Conservation (phyloP, 2,113 vertebrate genomes). For the Nothobranchius furzeri region DNA sequence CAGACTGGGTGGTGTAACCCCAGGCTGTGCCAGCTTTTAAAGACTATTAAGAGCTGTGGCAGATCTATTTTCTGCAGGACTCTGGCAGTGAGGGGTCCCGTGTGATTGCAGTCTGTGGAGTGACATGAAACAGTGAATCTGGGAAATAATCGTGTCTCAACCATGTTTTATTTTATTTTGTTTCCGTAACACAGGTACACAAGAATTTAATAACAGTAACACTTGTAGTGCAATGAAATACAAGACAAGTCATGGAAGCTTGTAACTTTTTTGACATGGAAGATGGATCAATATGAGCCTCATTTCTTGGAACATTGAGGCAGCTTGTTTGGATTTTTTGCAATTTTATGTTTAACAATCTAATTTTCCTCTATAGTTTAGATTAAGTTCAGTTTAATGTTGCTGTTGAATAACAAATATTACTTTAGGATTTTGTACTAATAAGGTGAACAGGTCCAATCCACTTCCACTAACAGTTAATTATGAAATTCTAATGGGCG, state of each 20-base stretch:
- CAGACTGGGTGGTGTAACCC: slow-evolving; percentile 45
- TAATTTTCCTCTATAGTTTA: too few relatives aligned
- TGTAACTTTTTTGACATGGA: too few relatives aligned
- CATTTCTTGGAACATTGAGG: not conserved
- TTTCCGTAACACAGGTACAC: slow-evolving; percentile 19
- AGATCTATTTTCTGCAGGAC: slow-evolving; percentile 68
- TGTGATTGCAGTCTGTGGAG: slow-evolving; percentile 60
- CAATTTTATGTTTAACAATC: too few relatives aligned
- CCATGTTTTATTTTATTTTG: slow-evolving; percentile 3
- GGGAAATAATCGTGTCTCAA: slow-evolving; percentile 20
- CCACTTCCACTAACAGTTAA: too few relatives aligned
- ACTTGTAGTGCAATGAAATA: slow-evolving; percentile 1
- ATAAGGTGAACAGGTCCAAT: too few relatives aligned
- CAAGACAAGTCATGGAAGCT: not conserved
- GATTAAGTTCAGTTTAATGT: too few relatives aligned
- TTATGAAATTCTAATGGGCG: too few relatives aligned
- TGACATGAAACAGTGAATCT: slow-evolving; percentile 54
- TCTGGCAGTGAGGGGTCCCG: slow-evolving; percentile 52
- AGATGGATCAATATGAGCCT: too few relatives aligned
- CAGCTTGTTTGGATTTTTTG: too few relatives aligned
- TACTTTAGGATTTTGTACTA: too few relatives aligned
- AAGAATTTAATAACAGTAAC: slow-evolving; percentile 9
- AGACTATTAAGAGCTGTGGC: slow-evolving; percentile 56
- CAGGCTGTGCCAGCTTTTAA: slow-evolving; percentile 50
- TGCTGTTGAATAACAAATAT: too few relatives aligned